phyloP scores from a whole-genome alignment of 2,888 invertebrate genomes.

The Hanleya hanleyi region DNA sequence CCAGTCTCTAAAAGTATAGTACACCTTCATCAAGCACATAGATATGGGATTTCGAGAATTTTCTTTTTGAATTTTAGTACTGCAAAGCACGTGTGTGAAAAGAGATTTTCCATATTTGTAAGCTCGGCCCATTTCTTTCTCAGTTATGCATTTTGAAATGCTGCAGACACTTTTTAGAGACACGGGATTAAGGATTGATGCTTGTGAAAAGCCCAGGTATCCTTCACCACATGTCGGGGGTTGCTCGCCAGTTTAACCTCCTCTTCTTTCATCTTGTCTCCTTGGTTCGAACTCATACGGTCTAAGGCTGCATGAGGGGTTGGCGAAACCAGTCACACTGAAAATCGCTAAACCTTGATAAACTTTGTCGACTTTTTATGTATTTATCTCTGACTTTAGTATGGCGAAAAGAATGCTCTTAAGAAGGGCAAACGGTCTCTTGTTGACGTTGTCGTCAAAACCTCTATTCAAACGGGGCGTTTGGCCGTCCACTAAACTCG shows the following conservation, averaged over 20 bases:
- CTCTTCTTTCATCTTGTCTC: neutral
- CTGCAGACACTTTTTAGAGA: neutral
- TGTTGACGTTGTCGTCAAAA: neutral
- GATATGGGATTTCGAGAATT: too few relatives aligned
- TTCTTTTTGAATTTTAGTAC: too few relatives aligned
- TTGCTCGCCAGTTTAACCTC: neutral
- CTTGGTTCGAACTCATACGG: neutral
- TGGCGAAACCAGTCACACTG: neutral
- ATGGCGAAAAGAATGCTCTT: neutral
- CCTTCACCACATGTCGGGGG: neutral
- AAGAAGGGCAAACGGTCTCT: neutral
- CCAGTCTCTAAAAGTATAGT: too few relatives aligned
- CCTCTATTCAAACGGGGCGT: neutral
- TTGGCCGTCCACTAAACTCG: neutral
- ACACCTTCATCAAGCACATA: too few relatives aligned
- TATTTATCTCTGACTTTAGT: conserved; percentile 10
- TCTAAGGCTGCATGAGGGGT: neutral
- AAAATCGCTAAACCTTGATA: conserved; percentile 9
- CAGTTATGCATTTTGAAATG: conserved; percentile 10
- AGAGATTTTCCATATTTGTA: conserved; percentile 4
- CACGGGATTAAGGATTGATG: neutral
- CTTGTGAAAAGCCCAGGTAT: neutral
- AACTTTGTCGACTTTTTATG: conserved; percentile 10
- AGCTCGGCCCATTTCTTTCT: neutral
- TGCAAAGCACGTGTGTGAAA: neutral